Conservation (phyloP, 2,797 vertebrate species). For the Picus viridis region DNA sequence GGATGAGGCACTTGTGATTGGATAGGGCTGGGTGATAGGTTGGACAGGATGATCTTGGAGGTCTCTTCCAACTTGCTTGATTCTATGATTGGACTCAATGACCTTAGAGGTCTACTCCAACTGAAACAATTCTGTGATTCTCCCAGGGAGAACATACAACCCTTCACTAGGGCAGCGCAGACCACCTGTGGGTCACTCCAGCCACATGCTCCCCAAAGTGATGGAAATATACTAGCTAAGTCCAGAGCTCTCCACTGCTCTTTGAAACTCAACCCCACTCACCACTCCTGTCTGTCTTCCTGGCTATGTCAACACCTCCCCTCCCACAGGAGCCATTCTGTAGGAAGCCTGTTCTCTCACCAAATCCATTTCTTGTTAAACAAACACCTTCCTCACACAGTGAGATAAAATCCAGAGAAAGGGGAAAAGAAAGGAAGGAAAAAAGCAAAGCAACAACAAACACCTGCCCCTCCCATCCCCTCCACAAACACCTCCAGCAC, state of each 20-base stretch:
- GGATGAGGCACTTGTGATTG: too few relatives aligned
- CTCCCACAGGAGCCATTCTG: not conserved
- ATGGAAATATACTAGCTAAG: accelerated
- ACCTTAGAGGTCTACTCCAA: too few relatives aligned
- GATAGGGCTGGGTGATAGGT: too few relatives aligned
- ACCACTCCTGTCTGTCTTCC: accelerated
- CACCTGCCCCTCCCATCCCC: not conserved
- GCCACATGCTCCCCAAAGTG: accelerated
- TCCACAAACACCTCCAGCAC: not conserved
- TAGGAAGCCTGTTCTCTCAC: not conserved
- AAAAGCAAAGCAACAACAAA: not conserved
- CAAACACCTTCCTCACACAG: not conserved
- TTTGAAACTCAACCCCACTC: not conserved
- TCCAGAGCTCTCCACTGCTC: accelerated
- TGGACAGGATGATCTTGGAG: too few relatives aligned
- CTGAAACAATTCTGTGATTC: too few relatives aligned
- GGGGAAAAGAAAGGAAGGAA: not conserved
- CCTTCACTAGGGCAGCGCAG: accelerated
- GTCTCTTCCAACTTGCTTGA: too few relatives aligned
- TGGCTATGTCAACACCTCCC: not conserved
- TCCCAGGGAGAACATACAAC: too few relatives aligned
- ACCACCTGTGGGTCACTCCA: accelerated
- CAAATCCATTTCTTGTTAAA: not conserved
- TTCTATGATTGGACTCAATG: too few relatives aligned
- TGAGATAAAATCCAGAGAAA: not conserved